phyloP scores from a whole-genome alignment of 1,140 invertebrate species.

The Linepithema humile region DNA sequence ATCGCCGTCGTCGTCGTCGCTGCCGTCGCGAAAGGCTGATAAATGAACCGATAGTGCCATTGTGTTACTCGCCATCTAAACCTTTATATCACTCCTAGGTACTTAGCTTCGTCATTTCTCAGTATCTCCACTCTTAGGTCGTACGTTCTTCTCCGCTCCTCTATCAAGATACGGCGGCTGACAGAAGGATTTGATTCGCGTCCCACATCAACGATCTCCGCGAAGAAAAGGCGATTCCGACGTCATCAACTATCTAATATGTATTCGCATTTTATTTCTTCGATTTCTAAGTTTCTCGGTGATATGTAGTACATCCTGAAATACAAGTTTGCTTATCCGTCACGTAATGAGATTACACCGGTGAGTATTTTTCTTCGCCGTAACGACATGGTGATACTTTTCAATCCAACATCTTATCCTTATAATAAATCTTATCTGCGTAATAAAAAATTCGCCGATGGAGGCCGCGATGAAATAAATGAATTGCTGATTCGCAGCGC shows the following conservation, averaged over 20 bases:
- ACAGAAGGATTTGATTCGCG: conserved; percentile 50
- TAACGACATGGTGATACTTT: conserved; percentile 9
- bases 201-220: conserved; percentile 22
- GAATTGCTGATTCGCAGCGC: not conserved
- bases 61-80: conserved; percentile 79
- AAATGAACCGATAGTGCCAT: conserved; percentile 83
- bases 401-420: not conserved
- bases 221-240: not conserved
- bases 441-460: conserved; percentile 11
- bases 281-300: not conserved
- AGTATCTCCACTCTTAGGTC: conserved; percentile 51
- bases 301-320: not conserved
- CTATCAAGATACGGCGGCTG: conserved; percentile 31
- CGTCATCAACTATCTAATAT: not conserved
- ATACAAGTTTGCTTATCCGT: conserved; percentile 4
- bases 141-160: conserved; percentile 9
- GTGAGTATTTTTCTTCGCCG: not conserved
- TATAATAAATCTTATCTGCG: too few relatives aligned
- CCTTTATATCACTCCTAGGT: conserved; percentile 74
- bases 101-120: conserved; percentile 55
- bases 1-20: conserved; percentile 37
- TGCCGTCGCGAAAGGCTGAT: conserved; percentile 78
- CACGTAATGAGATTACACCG: not conserved
- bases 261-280: conserved; percentile 11
- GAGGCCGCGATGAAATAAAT: not conserved